These are phyloP conservation scores for Sipha maydis DNA, from an alignment of 2,888 invertebrate species.

Conservation along the genomic window DNA sequence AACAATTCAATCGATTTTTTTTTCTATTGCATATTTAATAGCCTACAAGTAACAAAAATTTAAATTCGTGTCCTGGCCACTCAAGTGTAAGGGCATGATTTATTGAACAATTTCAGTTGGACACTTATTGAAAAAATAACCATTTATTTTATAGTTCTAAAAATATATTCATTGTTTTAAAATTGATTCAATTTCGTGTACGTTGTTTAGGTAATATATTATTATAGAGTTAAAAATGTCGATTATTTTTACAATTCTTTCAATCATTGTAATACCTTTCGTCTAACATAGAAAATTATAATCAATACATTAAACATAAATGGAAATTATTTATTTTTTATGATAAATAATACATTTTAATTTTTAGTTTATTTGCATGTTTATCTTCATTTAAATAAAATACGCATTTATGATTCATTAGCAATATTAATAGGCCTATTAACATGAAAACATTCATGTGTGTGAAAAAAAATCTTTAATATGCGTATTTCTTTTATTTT, in stretches of 20 bases:
- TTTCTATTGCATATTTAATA: not conserved
- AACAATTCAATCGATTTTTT: conserved; percentile 26
- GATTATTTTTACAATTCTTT: not conserved
- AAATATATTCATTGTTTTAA: not conserved
- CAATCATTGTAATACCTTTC: not conserved
- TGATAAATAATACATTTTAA: not conserved
- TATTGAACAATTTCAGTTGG: not conserved
- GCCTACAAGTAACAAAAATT: not conserved
- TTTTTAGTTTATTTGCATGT: conserved; percentile 14
- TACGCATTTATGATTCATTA: conserved; percentile 21
- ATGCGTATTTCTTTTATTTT: not conserved
- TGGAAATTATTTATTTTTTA: not conserved
- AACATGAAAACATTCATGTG: not conserved
- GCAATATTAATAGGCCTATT: conserved; percentile 26
- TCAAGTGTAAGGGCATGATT: not conserved
- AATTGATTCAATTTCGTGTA: not conserved
- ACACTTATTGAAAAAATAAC: not conserved
- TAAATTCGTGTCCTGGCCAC: not conserved
- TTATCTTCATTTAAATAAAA: conserved; percentile 27
- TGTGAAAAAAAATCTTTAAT: not conserved
- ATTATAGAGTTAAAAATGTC: not conserved
- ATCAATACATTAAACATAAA: not conserved
- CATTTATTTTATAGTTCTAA: not conserved
- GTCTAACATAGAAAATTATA: not conserved
- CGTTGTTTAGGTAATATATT: not conserved